Percentiles rank a stretch among this genome's conserved stretches.
These are phyloP conservation scores for Loriculus beryllinus DNA, from an alignment of 2,797 vertebrate genomes.

Conservation along the genomic window DNA sequence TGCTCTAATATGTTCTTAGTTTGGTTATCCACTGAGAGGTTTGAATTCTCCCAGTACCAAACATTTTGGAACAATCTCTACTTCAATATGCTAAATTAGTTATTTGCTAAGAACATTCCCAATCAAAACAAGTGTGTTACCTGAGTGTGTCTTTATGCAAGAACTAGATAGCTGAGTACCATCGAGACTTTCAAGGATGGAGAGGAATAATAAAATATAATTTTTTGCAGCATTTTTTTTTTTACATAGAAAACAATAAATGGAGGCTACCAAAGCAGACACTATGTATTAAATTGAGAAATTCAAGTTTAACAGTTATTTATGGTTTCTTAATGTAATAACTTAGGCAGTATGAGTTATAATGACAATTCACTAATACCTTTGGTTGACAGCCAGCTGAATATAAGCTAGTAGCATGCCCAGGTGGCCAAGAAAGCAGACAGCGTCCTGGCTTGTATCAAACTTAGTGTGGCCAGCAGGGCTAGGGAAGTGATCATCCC, in stretches of 20 bases:
- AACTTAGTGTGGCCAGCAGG: not conserved
- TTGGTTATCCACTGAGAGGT: not conserved
- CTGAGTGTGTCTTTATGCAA: not conserved
- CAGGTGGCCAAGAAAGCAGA: not conserved
- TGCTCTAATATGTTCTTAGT: not conserved
- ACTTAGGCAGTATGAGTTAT: not conserved
- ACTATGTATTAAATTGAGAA: not conserved
- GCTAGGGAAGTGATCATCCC: not conserved
- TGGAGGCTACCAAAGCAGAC: not conserved
- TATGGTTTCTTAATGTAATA: not conserved
- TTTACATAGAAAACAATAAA: not conserved
- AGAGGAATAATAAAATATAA: not conserved
- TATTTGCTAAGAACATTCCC: not conserved
- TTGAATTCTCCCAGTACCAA: not conserved
- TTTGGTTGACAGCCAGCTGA: not conserved
- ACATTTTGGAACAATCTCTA: not conserved
- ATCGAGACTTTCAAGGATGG: not conserved
- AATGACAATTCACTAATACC: not conserved
- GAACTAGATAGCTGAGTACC: not conserved
- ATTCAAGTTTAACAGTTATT: not conserved
- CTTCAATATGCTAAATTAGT: not conserved
- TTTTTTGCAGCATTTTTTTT: not conserved
- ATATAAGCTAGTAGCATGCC: not conserved
- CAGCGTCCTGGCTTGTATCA: not conserved
- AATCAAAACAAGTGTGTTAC: not conserved